Base-by-base conservation (phyloP, 2,888 invertebrate species). In the Andricus quercusramuli region DNA sequence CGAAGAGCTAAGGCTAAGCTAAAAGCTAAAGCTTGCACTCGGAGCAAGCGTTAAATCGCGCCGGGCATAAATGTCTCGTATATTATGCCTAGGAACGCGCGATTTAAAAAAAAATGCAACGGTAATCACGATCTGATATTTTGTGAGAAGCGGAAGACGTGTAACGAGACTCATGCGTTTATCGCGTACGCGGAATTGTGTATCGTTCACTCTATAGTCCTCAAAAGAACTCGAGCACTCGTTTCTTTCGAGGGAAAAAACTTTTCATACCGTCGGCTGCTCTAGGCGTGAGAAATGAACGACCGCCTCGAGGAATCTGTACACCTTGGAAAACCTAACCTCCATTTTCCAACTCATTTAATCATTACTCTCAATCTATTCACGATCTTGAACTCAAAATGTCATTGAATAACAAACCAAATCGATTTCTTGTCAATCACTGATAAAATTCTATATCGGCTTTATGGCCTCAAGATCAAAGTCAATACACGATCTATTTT, bases 221-320 rank as follows among this genome's bases (percentile, higher is more conserved):
- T 32, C 25, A 51, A 15, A n/a, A 51, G 25, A 17, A 65, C 25
- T 20, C 66, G 51, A 56, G 78, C 66, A 56, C 78, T 78, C 32
- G 67, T 78, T 84, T 79, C 80, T 84, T 83, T 81, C 80, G 79
- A 66, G 41, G 59, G 56, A 64, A 77, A 77, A 74, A 78, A 80
- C 76, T 83, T 80, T 82, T 79, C 81, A 78, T 79, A 78, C 80
- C 41, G 74, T 64, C 70, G 44, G 77, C 70, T 79, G 82, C 84
- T 82, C 78, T 83, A 85, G 86, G 86, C 87, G 86, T 87, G 87
- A 86, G 87, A 86, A 87, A 85, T 84, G 80, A 82, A 83, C 86
- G 87, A 86, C 86, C 85, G 85, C 80, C 84, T 78, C 78, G 59
- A 81, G 79, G 82, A 82, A 82, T 79, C 68, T 47, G 66, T 59